phyloP scores from a whole-genome alignment of 1,140 invertebrate genomes.

The Phenacoccus solenopsis region DNA sequence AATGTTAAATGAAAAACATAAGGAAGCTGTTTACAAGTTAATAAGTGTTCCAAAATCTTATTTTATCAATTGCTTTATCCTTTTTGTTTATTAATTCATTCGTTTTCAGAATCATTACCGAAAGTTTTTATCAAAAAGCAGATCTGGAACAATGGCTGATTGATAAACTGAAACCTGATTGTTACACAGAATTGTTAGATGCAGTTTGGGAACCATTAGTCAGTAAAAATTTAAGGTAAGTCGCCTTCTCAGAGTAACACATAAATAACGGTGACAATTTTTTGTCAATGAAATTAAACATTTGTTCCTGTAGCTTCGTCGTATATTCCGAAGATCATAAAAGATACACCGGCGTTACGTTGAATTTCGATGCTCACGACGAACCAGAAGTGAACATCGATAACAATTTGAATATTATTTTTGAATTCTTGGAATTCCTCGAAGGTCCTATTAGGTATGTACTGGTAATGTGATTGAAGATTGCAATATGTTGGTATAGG shows the following conservation, averaged over 20 bases:
- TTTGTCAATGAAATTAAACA: background rate
- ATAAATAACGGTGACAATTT: background rate
- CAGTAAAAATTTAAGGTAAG: conserved; percentile 40
- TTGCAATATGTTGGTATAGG: background rate
- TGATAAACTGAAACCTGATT: conserved; percentile 44
- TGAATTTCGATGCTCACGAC: conserved; percentile 66
- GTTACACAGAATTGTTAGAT: conserved; percentile 53
- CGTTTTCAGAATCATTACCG: conserved; percentile 55
- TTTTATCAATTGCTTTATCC: no score
- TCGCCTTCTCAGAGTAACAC: background rate
- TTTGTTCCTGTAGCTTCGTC: conserved; percentile 44
- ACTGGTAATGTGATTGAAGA: background rate
- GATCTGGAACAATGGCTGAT: conserved; percentile 64
- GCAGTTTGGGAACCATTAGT: conserved; percentile 45
- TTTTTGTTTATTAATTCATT: background rate
- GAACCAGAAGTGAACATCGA: conserved; percentile 55
- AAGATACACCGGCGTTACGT: conserved; percentile 43
- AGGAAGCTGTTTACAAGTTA: conserved; percentile 39
- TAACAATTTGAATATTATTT: conserved; percentile 53
- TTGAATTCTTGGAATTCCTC: conserved; percentile 62
- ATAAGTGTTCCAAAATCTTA: no score
- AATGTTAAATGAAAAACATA: conserved; percentile 45
- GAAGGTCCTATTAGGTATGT: conserved; percentile 53
- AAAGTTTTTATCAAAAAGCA: conserved; percentile 70
- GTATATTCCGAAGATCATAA: conserved; percentile 36